A percentile compares a stretch with the other conserved stretches of the same genome.
phyloP scores from a whole-genome alignment of 2,888 invertebrate species.

The Peribatodes rhomboidaria region DNA sequence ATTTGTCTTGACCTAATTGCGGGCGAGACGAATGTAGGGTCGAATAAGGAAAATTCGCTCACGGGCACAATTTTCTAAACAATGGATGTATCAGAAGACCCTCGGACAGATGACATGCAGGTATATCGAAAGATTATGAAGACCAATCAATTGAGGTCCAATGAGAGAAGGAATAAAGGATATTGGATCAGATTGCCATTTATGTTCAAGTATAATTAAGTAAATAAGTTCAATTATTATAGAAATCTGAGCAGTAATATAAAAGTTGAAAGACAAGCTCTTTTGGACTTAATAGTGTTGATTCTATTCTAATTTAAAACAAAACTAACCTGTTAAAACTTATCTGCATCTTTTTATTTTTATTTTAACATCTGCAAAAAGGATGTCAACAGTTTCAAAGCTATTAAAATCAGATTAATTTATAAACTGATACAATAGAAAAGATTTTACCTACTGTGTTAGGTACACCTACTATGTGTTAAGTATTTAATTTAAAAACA shows the following conservation, averaged over 20 bases:
- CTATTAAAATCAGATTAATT: too few species aligned
- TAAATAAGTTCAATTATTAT: not conserved
- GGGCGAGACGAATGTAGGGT: slow-evolving; percentile 39
- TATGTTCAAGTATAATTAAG: not conserved
- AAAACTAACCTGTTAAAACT: too few species aligned
- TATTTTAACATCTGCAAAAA: too few species aligned
- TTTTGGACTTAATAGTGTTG: too few species aligned
- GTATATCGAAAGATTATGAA: slow-evolving; percentile 25
- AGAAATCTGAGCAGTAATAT: not conserved
- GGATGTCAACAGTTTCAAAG: too few species aligned
- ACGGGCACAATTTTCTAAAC: slow-evolving; percentile 35
- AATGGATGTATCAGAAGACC: slow-evolving; percentile 33
- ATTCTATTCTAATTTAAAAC: too few species aligned
- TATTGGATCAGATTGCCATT: not conserved
- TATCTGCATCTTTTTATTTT: too few species aligned
- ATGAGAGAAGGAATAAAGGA: slow-evolving; percentile 11
- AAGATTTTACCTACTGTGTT: too few species aligned
- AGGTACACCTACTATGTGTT: too few species aligned
- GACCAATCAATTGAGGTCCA: slow-evolving; percentile 19
- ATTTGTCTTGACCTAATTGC: slow-evolving; percentile 45
- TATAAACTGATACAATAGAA: too few species aligned
- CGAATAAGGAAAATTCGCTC: slow-evolving; percentile 35
- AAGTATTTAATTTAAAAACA: too few species aligned
- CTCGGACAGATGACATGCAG: slow-evolving; percentile 26
- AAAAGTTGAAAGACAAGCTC: too few species aligned